Evolutionary conservation across 30 jellyfish, hydroid and myxozoan genomes (phyloP), one percentile per base, ranked within the genome.

Genomic region (Aurelia aurita complex sp. Pacific): DNA sequence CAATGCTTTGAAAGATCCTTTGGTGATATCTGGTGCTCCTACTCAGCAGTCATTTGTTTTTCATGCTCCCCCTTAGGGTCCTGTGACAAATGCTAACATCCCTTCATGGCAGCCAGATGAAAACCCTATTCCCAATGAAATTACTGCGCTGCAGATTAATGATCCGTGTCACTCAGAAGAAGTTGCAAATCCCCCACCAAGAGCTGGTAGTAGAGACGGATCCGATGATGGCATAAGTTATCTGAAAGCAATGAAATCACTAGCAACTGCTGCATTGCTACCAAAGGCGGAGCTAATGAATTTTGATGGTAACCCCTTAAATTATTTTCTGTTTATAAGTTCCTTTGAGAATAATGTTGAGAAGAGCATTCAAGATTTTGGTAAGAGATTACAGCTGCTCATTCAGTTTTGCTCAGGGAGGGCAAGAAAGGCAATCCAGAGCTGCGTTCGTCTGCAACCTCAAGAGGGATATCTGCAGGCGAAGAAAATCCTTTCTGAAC

Each of bases 361-460:
- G 29, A 23, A 23, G 29, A 23, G 29, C 29, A 23, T 0, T 23
- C 29, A 23, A 23, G 29, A 74, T 53, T 74, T 17, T 35, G 50
- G 85, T 55, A 74, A 55, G 33, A 73, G 80, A 34, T 69, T 69
- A 69, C 80, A 69, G 63, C 80, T 69, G 16, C 76, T 46, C 10
- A 51, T 51, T 16, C 85, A 74, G 74, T 46, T 40, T 43, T 71
- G 69, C 40, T 17, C 40, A 13, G 69, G 67, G 67, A 71, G 11
- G 11, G 81, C 81, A 38, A 71, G 67, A 43, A 71, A 43, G 81
- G 81, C 40, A 11, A 71, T 43, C 34, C 46, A 71, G 81, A 71
- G 67, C 67, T 71, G 81, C 40, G 67, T 71, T 71, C 67, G n/a
- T 14, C 64, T 71, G 10, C 29, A 38, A 13, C 81, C 64, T 14